phyloP scores from a whole-genome alignment of 1,140 invertebrate genomes.

The Calephelis virginiensis region DNA sequence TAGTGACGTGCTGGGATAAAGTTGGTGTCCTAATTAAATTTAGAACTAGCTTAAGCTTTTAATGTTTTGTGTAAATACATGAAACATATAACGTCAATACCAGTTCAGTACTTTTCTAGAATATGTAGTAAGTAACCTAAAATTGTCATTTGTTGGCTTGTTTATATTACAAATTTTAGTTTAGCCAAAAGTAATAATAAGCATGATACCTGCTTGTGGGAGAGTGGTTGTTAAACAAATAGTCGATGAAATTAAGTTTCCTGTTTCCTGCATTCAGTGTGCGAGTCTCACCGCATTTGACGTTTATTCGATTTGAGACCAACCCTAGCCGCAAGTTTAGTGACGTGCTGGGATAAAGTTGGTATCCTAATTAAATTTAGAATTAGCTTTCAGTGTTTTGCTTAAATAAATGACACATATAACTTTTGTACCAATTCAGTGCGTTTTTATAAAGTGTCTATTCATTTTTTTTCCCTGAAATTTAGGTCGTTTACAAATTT shows the following conservation, averaged over 20 bases:
- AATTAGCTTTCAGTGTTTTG: conserved; percentile 13
- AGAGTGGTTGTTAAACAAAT: conserved; percentile 37
- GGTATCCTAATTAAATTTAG: conserved; percentile 43
- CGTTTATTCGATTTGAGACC: conserved; percentile 56
- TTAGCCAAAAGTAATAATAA: no score
- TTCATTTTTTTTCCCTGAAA: no score
- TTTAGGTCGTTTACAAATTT: no score
- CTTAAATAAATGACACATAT: background rate
- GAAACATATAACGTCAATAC: no score
- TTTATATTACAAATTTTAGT: no score
- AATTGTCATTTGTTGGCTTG: no score
- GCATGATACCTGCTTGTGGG: conserved; percentile 20
- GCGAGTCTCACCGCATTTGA: conserved; percentile 41
- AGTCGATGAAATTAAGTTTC: conserved; percentile 45
- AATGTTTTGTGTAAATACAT: conserved; percentile 5
- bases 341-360: conserved; percentile 49
- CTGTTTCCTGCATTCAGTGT: conserved; percentile 31
- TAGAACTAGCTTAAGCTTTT: conserved; percentile 15
- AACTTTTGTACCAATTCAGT: no score
- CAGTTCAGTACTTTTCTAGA: no score
- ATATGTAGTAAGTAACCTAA: no score
- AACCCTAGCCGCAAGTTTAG: conserved; percentile 36
- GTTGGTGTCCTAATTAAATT: conserved; percentile 46
- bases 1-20: conserved; percentile 47
- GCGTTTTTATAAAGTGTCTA: no score